These are phyloP conservation scores for Lepidurus arcticus DNA, from an alignment of 1,140 invertebrate species.

Conservation along the genomic window DNA sequence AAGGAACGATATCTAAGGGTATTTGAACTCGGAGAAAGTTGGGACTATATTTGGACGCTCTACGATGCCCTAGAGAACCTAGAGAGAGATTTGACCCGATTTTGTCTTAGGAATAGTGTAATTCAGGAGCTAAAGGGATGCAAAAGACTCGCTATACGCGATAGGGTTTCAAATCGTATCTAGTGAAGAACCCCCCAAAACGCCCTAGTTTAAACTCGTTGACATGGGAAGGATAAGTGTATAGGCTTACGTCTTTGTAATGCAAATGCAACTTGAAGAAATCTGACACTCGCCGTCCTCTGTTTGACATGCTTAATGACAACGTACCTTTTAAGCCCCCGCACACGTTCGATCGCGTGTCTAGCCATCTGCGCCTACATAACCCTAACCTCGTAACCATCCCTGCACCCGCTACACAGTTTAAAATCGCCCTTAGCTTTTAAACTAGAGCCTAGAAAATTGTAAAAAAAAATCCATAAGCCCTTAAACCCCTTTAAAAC, in stretches of 20 bases:
- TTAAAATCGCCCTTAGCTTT: neutral
- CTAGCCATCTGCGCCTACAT: constrained; percentile 9
- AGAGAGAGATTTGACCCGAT: too few species aligned
- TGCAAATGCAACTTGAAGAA: constrained; percentile 22
- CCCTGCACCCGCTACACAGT: neutral
- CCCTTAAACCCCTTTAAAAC: neutral
- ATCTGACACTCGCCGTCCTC: constrained; percentile 8
- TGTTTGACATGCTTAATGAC: constrained; percentile 13
- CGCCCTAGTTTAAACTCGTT: constrained; percentile 9
- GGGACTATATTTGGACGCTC: too few species aligned
- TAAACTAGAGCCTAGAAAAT: neutral
- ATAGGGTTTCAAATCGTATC: too few species aligned
- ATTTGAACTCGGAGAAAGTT: too few species aligned
- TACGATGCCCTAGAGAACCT: too few species aligned
- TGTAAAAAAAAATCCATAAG: neutral
- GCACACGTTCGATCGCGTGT: neutral
- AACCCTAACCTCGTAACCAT: neutral
- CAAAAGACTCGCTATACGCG: too few species aligned
- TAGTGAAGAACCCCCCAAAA: neutral
- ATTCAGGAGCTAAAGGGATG: too few species aligned
- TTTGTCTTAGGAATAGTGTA: too few species aligned
- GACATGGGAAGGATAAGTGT: constrained; percentile 3
- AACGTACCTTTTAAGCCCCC: constrained; percentile 17
- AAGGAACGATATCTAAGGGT: too few species aligned
- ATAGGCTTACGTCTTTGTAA: constrained; percentile 4